phyloP scores from a whole-genome alignment of 2,113 vertebrate species.

The Eretmochelys imbricata region DNA sequence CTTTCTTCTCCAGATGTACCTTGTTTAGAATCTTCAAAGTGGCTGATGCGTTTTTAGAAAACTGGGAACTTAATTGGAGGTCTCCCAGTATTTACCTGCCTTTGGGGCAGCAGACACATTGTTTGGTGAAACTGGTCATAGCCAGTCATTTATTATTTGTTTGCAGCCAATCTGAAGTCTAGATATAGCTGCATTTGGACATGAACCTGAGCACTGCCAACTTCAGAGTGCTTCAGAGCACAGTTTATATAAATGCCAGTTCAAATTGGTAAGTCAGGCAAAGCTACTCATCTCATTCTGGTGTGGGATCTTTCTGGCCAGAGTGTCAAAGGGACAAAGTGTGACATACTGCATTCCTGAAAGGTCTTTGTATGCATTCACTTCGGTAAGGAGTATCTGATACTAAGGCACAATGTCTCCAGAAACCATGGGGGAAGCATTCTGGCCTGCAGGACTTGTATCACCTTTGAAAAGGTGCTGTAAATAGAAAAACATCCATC shows the following conservation, averaged over 20 bases:
- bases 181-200: not conserved
- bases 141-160: not conserved
- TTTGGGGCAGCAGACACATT: not conserved
- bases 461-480: not conserved
- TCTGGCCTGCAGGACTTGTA: not conserved
- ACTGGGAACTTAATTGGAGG: not conserved
- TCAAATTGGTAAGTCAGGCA: not conserved
- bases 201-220: not conserved
- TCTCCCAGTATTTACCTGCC: not conserved
- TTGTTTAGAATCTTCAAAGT: not conserved
- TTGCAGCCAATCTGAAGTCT: not conserved
- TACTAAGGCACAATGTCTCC: not conserved
- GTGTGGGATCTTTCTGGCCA: not conserved
- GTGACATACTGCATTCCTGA: not conserved
- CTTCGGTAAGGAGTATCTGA: not conserved
- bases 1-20: not conserved
- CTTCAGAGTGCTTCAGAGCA: not conserved
- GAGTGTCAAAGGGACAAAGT: accelerated
- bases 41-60: not conserved
- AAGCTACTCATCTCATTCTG: not conserved
- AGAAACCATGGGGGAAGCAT: not conserved
- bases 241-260: not conserved
- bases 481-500: not conserved
- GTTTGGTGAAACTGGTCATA: not conserved
- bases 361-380: not conserved